Conservation (phyloP, 1,140 invertebrate species). For the Myzus persicae region DNA sequence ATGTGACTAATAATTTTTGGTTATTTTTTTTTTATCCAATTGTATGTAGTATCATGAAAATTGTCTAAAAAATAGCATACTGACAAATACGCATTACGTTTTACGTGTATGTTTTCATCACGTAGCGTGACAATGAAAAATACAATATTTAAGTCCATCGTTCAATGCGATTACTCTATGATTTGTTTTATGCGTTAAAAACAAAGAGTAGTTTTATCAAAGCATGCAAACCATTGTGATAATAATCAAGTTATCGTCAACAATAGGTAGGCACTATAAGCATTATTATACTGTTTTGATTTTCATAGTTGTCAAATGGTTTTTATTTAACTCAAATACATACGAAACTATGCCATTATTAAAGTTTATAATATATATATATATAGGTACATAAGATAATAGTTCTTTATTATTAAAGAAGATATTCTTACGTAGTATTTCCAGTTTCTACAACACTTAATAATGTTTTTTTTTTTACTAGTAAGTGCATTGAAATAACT, state of each 20-base stretch:
- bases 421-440: background rate
- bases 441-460: background rate
- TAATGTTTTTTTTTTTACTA: background rate
- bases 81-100: background rate
- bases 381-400: background rate
- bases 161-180: background rate
- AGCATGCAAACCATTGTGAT: background rate
- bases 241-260: background rate
- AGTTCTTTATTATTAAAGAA: background rate
- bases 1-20: conserved; percentile 14
- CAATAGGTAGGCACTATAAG: background rate
- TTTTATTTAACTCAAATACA: background rate
- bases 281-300: background rate
- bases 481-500: background rate
- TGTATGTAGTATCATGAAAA: background rate
- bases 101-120: background rate
- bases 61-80: background rate
- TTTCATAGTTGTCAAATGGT: background rate
- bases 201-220: background rate
- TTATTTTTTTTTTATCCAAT: conserved; percentile 9
- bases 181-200: background rate
- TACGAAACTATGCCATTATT: background rate
- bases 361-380: background rate
- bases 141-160: background rate
- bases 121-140: background rate